Base-by-base conservation (phyloP, 2,888 invertebrate species). In the Andrena minutula region DNA sequence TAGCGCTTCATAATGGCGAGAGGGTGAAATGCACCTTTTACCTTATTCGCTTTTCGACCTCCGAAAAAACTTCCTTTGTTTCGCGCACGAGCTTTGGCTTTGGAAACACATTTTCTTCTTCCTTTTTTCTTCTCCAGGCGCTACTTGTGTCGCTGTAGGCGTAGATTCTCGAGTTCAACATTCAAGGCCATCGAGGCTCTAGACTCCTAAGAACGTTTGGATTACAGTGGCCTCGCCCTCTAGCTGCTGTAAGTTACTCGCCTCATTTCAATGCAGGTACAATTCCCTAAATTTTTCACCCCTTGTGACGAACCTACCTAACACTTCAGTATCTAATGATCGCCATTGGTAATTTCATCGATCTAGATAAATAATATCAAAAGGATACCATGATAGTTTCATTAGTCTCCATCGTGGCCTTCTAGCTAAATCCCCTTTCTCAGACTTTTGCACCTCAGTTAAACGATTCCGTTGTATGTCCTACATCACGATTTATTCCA, bases 141-240 rank as follows among this genome's bases (percentile, higher is more conserved):
- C 66, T 53, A 76, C 72, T 84, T 58, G 63, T 61, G 69, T 77
- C 68, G 79, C 83, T 76, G 76, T 71, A 84, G 84, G 83, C 80
- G 73, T 58, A 74, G 71, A 53, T 76, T 30, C 74, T 84, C 76
- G 32, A 83, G 71, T 77, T 68, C 74, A 53, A 80, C 80, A 77
- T 75, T 68, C 83, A 75, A 83, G 75, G 75, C 70, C 64, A 76
- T 74, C 66, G 28, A 61, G 47, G 61, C 30, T 53, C 30, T 53
- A 94, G 95, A 75, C 95, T 95, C 88, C 94, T 94, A 95, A 94
- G 26, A 74, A 60, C 68, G 58, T 58, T 75, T 70, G 35, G 63
- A 32, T 74, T 74, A 66, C 66, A 73, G 60, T 56, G 60, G 20
- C 58, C 75, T 73, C 60, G 41, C 68, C 41, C 35, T 58, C 20